Evolutionary conservation across 2,888 invertebrate species (phyloP), one percentile per base, ranked within the genome.

Genomic region (Cataglyphis albicans): DNA sequence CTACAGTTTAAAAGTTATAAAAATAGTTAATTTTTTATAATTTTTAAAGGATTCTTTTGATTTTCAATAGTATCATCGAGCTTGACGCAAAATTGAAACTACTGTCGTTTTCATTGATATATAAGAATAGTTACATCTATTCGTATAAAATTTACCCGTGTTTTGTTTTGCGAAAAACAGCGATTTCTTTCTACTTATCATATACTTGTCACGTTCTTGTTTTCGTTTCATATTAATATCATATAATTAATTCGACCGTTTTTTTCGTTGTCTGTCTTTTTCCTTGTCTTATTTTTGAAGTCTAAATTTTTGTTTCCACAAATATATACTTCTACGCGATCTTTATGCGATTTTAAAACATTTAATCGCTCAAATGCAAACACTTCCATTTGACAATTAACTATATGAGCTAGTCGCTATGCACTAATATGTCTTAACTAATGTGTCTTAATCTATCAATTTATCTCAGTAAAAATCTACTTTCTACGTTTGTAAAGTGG

Each of bases 401-500:
- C 78, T 70, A 78, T 41, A 41, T 44, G 55, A 52, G 32, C 72
- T 67, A 67, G 29, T 76, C 12, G 38, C 76, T 76, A 76, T 12
- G 74, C 55, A 48, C 52, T 75, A 75, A 74, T 32, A 32, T 48
- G 41, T n/a, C 29, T 25, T 25, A 25, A 25, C 25, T 25, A 25
- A 18, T 73, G n/a, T 52, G 25, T 52, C 76, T 67, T 41, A 78
- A 21, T 59, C 78, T 59, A 59, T 59, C 9, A 70, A 59, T 70
- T 6, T 70, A 18, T 41, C 32, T 55, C 59, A 59, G 41, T 68
- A 76, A 70, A 52, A 52, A 41, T 32, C 78, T 78, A 70, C 59
- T 70, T 59, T 70, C 78, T 78, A 78, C 59, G 18, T 78, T 59
- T 44, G 44, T 70, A 78, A 78, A 78, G 18, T 59, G 78, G 70